Evolutionary conservation across 2,113 vertebrate species (phyloP).

Genomic region (Semicossyphus pulcher): DNA sequence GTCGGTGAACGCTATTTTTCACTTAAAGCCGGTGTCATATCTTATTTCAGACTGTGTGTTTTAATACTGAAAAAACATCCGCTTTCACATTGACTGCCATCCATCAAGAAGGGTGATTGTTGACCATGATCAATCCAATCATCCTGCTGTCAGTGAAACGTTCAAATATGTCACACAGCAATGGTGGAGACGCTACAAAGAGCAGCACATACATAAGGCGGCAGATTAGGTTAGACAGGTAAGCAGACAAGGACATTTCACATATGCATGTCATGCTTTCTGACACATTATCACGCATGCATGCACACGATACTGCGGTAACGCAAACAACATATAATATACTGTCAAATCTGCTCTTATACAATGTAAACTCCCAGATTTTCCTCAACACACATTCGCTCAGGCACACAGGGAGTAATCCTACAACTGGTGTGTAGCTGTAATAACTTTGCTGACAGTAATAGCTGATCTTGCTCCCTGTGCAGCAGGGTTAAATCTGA

Average conservation of each 20-base stretch:
- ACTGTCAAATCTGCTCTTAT: constrained; percentile 18
- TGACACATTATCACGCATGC: neutral
- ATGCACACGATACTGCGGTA: neutral
- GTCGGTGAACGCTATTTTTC: neutral
- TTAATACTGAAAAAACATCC: neutral
- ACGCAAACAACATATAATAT: constrained; percentile 3
- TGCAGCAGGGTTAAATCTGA: constrained; percentile 58
- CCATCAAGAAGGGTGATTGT: neutral
- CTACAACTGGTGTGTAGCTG: constrained; percentile 47
- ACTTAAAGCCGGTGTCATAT: neutral
- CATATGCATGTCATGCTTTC: neutral
- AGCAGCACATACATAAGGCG: neutral
- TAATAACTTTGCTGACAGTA: constrained; percentile 70
- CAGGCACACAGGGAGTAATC: constrained; percentile 36
- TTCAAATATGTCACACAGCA: neutral
- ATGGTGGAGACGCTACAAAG: neutral
- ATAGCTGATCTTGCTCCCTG: constrained; percentile 58
- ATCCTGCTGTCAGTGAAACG: neutral
- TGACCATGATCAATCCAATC: neutral
- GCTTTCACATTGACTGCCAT: neutral
- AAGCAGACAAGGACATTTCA: neutral
- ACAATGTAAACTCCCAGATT: constrained; percentile 3
- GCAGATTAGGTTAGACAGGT: constrained; percentile 3
- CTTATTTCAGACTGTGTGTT: neutral
- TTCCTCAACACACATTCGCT: constrained; percentile 3